phyloP scores from a whole-genome alignment of 1,140 invertebrate species.

The Conus betulinus region DNA sequence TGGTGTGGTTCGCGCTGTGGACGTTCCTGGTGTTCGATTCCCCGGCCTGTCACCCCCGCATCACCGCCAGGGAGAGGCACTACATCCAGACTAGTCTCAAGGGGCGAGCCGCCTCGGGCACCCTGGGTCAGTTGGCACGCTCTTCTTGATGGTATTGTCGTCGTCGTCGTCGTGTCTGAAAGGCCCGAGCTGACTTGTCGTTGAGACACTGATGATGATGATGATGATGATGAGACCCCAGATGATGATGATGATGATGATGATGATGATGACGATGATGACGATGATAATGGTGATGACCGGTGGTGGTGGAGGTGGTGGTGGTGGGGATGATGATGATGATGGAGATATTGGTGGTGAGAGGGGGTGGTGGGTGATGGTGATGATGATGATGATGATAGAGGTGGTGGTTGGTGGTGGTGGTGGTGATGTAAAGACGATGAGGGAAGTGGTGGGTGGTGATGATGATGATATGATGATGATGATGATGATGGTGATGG shows the following conservation, averaged over 20 bases:
- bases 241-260: no score
- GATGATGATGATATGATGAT: conserved; percentile 15
- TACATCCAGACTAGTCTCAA: conserved; percentile 59
- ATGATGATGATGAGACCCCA: not conserved
- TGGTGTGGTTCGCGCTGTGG: conserved; percentile 65
- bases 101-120: not conserved
- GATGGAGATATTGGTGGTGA: no score
- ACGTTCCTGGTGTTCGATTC: conserved; percentile 56
- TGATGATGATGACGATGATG: not conserved
- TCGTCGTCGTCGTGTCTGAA: not conserved
- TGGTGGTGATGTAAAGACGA: no score
- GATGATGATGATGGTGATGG: conserved; percentile 19
- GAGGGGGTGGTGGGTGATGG: no score
- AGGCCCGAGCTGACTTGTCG: not conserved
- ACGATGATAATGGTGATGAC: not conserved
- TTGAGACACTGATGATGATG: not conserved
- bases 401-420: no score
- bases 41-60: conserved; percentile 61
- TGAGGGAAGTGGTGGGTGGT: no score
- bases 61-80: conserved; percentile 52
- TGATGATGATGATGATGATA: no score
- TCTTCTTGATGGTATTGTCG: not conserved
- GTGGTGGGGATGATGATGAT: no score
- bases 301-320: not conserved
- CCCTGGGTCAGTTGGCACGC: not conserved